phyloP scores from a whole-genome alignment of 2,113 vertebrate genomes.

The Syngnathus typhle region DNA sequence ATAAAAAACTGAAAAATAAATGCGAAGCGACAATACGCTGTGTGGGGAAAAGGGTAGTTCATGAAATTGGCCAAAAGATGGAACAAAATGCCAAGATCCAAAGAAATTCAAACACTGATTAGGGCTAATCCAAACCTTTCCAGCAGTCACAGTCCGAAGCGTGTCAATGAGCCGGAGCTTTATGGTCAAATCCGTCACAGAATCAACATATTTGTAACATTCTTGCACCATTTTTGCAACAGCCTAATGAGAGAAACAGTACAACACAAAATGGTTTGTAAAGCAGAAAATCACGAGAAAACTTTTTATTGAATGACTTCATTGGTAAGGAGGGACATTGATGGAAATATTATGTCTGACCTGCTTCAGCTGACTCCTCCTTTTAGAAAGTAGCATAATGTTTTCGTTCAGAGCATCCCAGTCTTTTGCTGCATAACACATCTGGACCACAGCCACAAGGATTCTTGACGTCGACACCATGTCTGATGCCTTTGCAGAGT shows the following conservation, averaged over 20 bases:
- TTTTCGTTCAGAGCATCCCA: slow-evolving; percentile 98
- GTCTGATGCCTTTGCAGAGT: slow-evolving; percentile 83
- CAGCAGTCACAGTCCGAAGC: slow-evolving; percentile 92
- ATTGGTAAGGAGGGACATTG: not conserved
- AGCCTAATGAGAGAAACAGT: slow-evolving; percentile 70
- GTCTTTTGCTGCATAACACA: slow-evolving; percentile 95
- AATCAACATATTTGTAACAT: slow-evolving; percentile 91
- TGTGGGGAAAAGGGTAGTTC: too few relatives aligned
- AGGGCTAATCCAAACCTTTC: slow-evolving; percentile 75
- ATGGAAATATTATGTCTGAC: slow-evolving; percentile 53
- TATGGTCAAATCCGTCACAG: slow-evolving; percentile 83
- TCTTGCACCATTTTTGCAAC: slow-evolving; percentile 99
- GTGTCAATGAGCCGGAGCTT: slow-evolving; percentile 95
- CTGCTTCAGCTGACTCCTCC: slow-evolving; percentile 96
- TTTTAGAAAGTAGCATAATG: slow-evolving; percentile 92
- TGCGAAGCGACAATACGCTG: too few relatives aligned
- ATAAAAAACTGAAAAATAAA: too few relatives aligned
- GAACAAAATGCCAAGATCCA: too few relatives aligned
- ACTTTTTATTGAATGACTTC: not conserved
- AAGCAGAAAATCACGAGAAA: too few relatives aligned
- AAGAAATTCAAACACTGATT: not conserved
- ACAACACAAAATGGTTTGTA: not conserved
- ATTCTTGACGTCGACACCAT: slow-evolving; percentile 97
- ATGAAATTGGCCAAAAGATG: too few relatives aligned
- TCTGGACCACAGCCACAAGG: slow-evolving; percentile 92